Percentiles rank a stretch among this genome's conserved stretches.
Conservation (phyloP, 92 coral and sea anemone species). For the Zoanthus sansibaricus region DNA sequence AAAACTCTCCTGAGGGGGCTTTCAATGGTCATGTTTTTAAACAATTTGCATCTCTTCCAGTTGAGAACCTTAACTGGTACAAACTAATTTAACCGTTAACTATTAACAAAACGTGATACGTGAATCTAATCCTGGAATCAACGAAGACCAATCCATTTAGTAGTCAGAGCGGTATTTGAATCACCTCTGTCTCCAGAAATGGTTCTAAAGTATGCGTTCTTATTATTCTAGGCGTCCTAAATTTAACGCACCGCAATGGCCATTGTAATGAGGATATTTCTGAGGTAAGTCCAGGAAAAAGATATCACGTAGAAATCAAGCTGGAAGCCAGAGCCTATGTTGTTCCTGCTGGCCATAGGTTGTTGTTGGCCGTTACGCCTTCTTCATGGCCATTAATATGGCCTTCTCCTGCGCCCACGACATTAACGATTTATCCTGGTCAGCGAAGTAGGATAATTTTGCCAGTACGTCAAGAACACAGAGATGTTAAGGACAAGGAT, state of each 20-base stretch:
- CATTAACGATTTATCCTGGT: slow-evolving; percentile 63
- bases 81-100: not conserved
- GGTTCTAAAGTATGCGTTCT: not conserved
- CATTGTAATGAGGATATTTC: slow-evolving; percentile 62
- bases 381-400: slow-evolving; percentile 82
- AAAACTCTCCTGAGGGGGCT: too few species aligned
- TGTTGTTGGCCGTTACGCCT: slow-evolving; percentile 83
- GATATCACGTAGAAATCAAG: slow-evolving; percentile 44
- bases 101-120: not conserved
- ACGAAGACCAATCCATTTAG: too few species aligned
- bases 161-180: too few species aligned
- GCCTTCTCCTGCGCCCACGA: slow-evolving; percentile 78
- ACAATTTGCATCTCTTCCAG: too few species aligned
- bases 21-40: too few species aligned
- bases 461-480: slow-evolving; percentile 62
- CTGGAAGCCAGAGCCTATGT: slow-evolving; percentile 74
- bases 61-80: too few species aligned
- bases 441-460: slow-evolving; percentile 60
- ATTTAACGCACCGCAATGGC: slow-evolving; percentile 77
- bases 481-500: slow-evolving; percentile 43
- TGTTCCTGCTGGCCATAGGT: slow-evolving; percentile 72
- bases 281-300: slow-evolving; percentile 61
- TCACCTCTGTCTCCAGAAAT: not conserved
- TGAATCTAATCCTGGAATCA: too few species aligned
- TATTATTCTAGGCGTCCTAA: slow-evolving; percentile 62